Evolutionary conservation across 92 coral and sea anemone genomes (phyloP), one percentile per base, ranked within the genome.

Genomic region (Actinostola sp.): DNA sequence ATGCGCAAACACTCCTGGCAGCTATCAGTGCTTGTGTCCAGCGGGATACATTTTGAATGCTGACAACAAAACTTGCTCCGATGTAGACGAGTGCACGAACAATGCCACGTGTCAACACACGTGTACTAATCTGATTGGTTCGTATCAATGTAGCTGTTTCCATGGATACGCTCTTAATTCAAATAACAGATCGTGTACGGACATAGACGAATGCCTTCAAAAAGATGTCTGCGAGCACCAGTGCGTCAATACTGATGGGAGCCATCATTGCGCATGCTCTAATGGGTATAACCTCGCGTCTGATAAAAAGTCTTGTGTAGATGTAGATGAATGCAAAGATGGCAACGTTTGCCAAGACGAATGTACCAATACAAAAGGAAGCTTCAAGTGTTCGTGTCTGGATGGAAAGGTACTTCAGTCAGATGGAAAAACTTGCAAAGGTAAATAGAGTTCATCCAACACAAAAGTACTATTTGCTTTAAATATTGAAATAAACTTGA

Each of bases 41-140:
- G 5, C 20, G 1, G 83, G 83, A 1, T 51, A 67, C 31, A 33
- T 13, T 3, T 34, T 77, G 33, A 44, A 49, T 43, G 1, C 75
- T 13, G 83, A 77, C 36, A 82, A 81, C 33, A 60, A 60, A 34
- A 74, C 76, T 1, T 86, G 91, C 39, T 54, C 62, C 8, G 91
- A 86, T 41, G 31, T 71, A 0, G 41, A 86, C 34, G 91, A 86
- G 51, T 86, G 91, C 62, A 73, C 33, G 0, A 44, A 16, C 23
- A 29, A 29, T 42, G 19, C 63, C 63, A 51, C 58, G 16, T 86
- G 91, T 43, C 74, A 67, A 9, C 87, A 86, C 19, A 56, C 33
- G 58, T 86, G 91, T 51, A 50, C 34, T 0, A 86, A 86, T 54
- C 46, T 76, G 39, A 21, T 55, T 38, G 91, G 91, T 6, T 75